phyloP scores from a whole-genome alignment of 2,113 vertebrate genomes.

The Ophthalmolycus amberensis region DNA sequence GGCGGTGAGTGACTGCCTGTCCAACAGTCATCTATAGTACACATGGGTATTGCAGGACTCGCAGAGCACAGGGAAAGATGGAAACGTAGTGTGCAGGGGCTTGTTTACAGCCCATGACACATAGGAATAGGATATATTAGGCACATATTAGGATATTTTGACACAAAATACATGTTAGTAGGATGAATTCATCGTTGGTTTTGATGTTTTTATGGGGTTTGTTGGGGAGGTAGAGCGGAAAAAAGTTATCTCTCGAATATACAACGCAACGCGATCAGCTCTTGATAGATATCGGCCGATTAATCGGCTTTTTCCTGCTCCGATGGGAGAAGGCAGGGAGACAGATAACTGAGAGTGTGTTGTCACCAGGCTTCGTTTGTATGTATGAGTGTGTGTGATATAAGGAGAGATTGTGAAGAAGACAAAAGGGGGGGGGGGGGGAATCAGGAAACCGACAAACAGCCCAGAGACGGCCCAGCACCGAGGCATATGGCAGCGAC shows the following conservation, averaged over 20 bases:
- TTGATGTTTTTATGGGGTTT: background rate
- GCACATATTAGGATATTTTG: too few relatives aligned
- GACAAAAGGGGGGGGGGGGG: slow-evolving; percentile 3
- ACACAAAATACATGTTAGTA: background rate
- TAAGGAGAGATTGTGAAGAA: slow-evolving; percentile 4
- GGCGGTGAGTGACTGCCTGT: slow-evolving; percentile 43
- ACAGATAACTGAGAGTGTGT: slow-evolving; percentile 8
- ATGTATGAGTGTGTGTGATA: background rate
- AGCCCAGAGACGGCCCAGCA: slow-evolving; percentile 25
- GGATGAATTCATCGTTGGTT: background rate
- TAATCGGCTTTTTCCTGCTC: background rate
- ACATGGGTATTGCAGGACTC: slow-evolving; percentile 2
- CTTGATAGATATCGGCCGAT: background rate
- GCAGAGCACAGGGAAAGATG: background rate
- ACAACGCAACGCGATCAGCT: background rate
- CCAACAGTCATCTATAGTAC: slow-evolving; percentile 27
- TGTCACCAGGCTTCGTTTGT: slow-evolving; percentile 14
- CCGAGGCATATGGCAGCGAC: slow-evolving; percentile 52
- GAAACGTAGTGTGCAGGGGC: background rate
- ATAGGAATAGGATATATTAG: too few relatives aligned
- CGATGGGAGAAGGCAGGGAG: slow-evolving; percentile 13
- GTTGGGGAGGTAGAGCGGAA: background rate
- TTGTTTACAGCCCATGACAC: background rate
- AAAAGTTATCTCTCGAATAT: background rate
- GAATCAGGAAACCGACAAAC: slow-evolving; percentile 14